Conservation (phyloP, 2,888 invertebrate genomes). For the Patella caerulea region DNA sequence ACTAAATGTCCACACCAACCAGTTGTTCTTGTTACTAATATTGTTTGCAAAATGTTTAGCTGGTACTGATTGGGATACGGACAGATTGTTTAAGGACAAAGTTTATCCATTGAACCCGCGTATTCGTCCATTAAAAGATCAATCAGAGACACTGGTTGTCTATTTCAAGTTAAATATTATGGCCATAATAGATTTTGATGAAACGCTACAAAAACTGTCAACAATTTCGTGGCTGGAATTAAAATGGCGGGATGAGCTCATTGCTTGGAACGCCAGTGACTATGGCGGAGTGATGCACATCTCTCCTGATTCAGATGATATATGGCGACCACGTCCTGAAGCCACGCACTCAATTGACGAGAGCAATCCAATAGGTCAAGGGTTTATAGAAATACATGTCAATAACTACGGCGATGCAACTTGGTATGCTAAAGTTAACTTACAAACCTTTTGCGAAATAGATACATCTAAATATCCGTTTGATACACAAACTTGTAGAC, state of each 20-base stretch:
- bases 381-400: not conserved
- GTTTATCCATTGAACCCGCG: not conserved
- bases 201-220: not conserved
- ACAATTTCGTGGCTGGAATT: not conserved
- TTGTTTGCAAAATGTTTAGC: too few species aligned
- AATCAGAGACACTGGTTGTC: not conserved
- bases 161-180: not conserved
- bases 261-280: not conserved
- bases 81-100: too few species aligned
- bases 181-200: not conserved
- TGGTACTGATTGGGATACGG: too few species aligned
- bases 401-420: not conserved
- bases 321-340: not conserved
- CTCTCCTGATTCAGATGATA: not conserved
- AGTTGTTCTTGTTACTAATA: too few species aligned
- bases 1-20: too few species aligned
- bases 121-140: not conserved
- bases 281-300: not conserved
- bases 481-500: not conserved
- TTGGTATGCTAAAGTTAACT: not conserved
- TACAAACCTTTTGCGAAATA: not conserved
- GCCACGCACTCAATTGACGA: not conserved
- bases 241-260: not conserved
- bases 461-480: not conserved
- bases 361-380: not conserved